These are phyloP conservation scores for Aeoliscus strigatus DNA, from an alignment of 2,797 vertebrate genomes.

Conservation along the genomic window DNA sequence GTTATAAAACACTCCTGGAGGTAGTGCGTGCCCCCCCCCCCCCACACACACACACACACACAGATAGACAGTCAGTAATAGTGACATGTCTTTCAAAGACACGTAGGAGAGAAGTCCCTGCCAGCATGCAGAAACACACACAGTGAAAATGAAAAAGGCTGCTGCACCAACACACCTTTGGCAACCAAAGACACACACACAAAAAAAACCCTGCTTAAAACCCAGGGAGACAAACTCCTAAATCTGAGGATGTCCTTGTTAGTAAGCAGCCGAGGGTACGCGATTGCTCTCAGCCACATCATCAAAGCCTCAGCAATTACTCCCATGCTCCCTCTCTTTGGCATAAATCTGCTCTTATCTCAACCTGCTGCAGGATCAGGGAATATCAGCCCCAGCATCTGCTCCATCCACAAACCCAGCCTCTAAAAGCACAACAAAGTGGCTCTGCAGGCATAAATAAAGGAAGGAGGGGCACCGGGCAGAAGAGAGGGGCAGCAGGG, in stretches of 20 bases:
- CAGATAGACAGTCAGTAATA: constrained; percentile 8
- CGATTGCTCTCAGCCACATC: constrained; percentile 64
- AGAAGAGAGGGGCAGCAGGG: constrained; percentile 18
- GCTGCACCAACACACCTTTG: constrained; percentile 38
- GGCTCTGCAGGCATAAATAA: constrained; percentile 68
- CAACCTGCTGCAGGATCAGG: constrained; percentile 64
- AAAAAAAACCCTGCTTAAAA: constrained; percentile 29
- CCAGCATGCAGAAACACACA: constrained; percentile 2
- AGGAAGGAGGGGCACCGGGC: constrained; percentile 50
- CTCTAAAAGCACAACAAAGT: constrained; percentile 74
- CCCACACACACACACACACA: constrained; percentile 11
- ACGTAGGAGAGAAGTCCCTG: constrained; percentile 19
- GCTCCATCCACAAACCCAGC: constrained; percentile 69
- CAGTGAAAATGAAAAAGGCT: background rate
- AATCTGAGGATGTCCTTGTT: constrained; percentile 70
- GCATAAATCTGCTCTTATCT: constrained; percentile 78
- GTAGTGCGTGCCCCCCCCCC: too few species aligned
- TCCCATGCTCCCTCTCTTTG: constrained; percentile 65
- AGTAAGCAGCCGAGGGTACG: constrained; percentile 65
- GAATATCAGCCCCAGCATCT: constrained; percentile 70
- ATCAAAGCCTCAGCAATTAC: constrained; percentile 74
- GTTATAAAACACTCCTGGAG: constrained; percentile 46
- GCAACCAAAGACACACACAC: constrained; percentile 30
- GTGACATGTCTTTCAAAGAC: constrained; percentile 38
- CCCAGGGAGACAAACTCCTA: constrained; percentile 52